A percentile compares a stretch with the other conserved stretches of the same genome.
Evolutionary conservation across 2,113 vertebrate species (phyloP).

Genomic region (Istiophorus platypterus): DNA sequence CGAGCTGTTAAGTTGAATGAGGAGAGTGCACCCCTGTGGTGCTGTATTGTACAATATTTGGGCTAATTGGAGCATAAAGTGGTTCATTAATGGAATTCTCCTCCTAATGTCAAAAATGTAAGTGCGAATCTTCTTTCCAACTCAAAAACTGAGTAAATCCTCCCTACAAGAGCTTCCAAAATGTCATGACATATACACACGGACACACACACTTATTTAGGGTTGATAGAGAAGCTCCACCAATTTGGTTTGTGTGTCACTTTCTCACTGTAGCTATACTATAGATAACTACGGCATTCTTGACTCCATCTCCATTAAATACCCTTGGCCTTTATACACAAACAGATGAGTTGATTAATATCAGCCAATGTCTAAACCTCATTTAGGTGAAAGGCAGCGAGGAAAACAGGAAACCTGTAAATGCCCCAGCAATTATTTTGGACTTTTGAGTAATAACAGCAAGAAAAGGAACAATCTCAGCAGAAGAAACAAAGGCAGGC

Average conservation of each 20-base stretch:
- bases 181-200: no score
- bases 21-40: slow-evolving; percentile 49
- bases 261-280: neutral
- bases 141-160: neutral
- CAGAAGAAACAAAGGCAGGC: neutral
- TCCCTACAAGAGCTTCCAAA: neutral
- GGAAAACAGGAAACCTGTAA: neutral
- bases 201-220: neutral
- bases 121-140: slow-evolving; percentile 3
- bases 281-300: neutral
- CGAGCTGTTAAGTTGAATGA: slow-evolving; percentile 45
- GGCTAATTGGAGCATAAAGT: slow-evolving; percentile 68
- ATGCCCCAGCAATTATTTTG: neutral
- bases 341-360: neutral
- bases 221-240: neutral
- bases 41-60: slow-evolving; percentile 47
- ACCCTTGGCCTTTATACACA: neutral
- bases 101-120: slow-evolving; percentile 24
- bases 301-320: neutral
- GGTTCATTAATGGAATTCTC: slow-evolving; percentile 30
- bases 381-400: neutral
- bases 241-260: neutral
- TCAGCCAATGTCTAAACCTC: neutral
- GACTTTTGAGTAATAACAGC: no score
- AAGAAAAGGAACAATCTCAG: neutral